Evolutionary conservation across 2,888 invertebrate genomes (phyloP).

Genomic region (Seira musarum): DNA sequence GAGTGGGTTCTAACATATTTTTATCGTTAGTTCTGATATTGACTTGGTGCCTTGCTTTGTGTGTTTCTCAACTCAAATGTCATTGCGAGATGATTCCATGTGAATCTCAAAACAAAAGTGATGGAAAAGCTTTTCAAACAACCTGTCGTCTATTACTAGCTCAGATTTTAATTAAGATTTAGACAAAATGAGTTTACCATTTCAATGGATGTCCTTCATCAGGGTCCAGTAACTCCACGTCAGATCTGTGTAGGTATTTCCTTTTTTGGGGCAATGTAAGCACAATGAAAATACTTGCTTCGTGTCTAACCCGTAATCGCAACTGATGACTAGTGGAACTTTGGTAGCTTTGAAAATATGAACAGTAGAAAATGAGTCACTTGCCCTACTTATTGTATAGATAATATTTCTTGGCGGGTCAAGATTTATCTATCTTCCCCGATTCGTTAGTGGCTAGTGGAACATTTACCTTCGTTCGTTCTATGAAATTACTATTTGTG

Average conservation of each 20-base stretch:
- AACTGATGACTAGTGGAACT: not conserved
- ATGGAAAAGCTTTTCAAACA: not conserved
- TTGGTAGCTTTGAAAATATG: not conserved
- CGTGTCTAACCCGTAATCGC: not conserved
- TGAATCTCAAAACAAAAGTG: not conserved
- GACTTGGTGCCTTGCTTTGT: not conserved
- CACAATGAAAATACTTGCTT: not conserved
- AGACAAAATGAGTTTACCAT: conserved; percentile 8
- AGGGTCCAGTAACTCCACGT: not conserved
- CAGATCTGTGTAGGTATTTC: not conserved
- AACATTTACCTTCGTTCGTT: no score
- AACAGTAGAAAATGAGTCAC: not conserved
- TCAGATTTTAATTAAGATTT: conserved; percentile 9
- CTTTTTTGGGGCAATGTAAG: conserved; percentile 5
- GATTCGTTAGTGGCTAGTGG: not conserved
- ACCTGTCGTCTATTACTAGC: not conserved
- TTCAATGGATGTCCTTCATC: not conserved
- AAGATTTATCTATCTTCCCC: not conserved
- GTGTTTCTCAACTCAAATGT: not conserved
- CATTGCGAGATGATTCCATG: no score
- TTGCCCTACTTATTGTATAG: not conserved
- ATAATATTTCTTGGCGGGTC: not conserved
- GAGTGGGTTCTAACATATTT: no score
- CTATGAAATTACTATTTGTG: no score
- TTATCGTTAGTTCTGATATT: no score